Conservation (phyloP, 2,113 vertebrate species). For the Aptenodytes patagonicus region DNA sequence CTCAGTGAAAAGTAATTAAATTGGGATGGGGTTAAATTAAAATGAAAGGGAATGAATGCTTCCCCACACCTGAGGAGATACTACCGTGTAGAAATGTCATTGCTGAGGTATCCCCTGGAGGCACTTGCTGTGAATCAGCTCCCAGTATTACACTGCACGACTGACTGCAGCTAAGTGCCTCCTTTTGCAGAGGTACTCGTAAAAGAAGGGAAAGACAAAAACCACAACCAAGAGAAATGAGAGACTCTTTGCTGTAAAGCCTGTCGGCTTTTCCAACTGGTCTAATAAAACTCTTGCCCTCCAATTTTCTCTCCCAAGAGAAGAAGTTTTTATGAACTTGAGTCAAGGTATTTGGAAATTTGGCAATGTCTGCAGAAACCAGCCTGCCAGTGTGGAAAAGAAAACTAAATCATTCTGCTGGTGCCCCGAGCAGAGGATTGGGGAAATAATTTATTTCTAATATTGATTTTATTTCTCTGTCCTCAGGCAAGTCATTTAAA, state of each 20-base stretch:
- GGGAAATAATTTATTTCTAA: background rate
- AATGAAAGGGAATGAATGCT: background rate
- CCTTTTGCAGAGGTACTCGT: background rate
- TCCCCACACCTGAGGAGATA: background rate
- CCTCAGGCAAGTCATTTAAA: background rate
- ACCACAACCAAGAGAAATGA: background rate
- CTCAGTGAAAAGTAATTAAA: background rate
- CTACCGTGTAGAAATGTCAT: background rate
- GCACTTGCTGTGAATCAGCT: background rate
- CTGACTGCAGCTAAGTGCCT: background rate
- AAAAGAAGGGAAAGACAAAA: constrained; percentile 24
- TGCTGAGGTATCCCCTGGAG: background rate
- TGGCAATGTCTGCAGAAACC: background rate
- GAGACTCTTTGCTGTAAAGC: background rate
- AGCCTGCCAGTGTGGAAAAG: background rate
- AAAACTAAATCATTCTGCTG: background rate
- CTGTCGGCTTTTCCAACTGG: background rate
- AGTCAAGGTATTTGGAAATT: constrained; percentile 9
- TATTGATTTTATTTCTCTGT: background rate
- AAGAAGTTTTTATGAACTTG: background rate
- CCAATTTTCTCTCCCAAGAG: constrained; percentile 28
- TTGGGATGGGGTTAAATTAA: background rate
- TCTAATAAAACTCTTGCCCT: constrained; percentile 40
- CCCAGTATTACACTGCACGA: background rate
- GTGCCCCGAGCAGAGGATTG: background rate